A percentile compares a stretch with the other conserved stretches of the same genome.
These are phyloP conservation scores for Origma solitaria DNA, from an alignment of 2,113 vertebrate genomes.

Conservation along the genomic window DNA sequence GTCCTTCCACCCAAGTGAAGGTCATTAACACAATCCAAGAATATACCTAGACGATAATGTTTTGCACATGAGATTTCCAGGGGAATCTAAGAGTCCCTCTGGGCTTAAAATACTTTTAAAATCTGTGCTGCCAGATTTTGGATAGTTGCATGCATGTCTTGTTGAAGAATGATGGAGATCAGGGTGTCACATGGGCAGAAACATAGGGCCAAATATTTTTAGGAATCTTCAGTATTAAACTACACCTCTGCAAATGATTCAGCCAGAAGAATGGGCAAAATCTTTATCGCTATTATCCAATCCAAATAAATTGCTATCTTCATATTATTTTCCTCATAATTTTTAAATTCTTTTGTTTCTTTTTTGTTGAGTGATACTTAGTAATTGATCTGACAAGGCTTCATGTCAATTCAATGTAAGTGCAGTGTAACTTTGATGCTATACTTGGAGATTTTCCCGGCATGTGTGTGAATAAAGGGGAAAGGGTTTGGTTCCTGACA, in stretches of 20 bases:
- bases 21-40: background rate
- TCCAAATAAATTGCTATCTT: background rate
- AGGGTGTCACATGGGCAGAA: background rate
- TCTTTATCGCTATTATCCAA: background rate
- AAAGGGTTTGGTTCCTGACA: background rate
- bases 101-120: background rate
- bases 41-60: background rate
- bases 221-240: background rate
- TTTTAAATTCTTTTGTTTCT: background rate
- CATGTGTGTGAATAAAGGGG: background rate
- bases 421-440: background rate
- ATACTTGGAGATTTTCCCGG: background rate
- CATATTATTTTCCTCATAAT: background rate
- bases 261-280: background rate
- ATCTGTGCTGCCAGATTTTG: background rate
- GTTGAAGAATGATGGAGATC: background rate
- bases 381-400: background rate
- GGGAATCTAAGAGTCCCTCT: background rate
- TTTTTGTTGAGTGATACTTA: background rate
- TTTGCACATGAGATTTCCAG: background rate
- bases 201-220: background rate
- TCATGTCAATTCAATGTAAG: background rate
- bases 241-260: background rate
- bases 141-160: background rate
- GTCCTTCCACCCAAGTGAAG: background rate